Conservation (phyloP, 2,888 invertebrate genomes). For the Rosalia funebris region DNA sequence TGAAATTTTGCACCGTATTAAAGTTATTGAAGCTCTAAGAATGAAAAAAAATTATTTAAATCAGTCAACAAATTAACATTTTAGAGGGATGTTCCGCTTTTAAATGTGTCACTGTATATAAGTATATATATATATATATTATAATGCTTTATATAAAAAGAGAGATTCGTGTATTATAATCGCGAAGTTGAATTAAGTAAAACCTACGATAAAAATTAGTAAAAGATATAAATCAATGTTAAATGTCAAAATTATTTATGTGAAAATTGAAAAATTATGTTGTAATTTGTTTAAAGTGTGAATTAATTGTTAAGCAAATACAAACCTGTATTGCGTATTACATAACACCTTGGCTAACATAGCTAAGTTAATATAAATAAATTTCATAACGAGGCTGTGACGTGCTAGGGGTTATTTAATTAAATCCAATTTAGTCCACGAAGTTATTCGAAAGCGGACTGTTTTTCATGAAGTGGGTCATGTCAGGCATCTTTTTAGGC, state of each 20-base stretch:
- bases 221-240: background rate
- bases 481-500: constrained; percentile 11
- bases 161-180: too few relatives aligned
- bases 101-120: too few relatives aligned
- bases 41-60: too few relatives aligned
- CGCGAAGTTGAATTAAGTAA: background rate
- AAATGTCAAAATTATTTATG: background rate
- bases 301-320: constrained; percentile 9
- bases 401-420: constrained; percentile 12
- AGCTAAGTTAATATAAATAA: background rate
- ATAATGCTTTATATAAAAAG: too few relatives aligned
- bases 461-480: constrained; percentile 18
- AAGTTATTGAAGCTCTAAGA: too few relatives aligned
- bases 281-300: constrained; percentile 5
- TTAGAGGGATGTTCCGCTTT: too few relatives aligned
- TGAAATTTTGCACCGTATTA: too few relatives aligned
- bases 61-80: too few relatives aligned
- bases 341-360: constrained; percentile 1
- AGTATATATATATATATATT: too few relatives aligned
- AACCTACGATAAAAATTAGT: background rate
- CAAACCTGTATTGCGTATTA: constrained; percentile 5
- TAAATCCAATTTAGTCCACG: constrained; percentile 14
- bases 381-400: constrained; percentile 10
- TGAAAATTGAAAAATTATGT: constrained; percentile 8
- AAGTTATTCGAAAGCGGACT: constrained; percentile 20